Conservation (phyloP, 2,113 vertebrate species). For the Triplophysa dalaica region DNA sequence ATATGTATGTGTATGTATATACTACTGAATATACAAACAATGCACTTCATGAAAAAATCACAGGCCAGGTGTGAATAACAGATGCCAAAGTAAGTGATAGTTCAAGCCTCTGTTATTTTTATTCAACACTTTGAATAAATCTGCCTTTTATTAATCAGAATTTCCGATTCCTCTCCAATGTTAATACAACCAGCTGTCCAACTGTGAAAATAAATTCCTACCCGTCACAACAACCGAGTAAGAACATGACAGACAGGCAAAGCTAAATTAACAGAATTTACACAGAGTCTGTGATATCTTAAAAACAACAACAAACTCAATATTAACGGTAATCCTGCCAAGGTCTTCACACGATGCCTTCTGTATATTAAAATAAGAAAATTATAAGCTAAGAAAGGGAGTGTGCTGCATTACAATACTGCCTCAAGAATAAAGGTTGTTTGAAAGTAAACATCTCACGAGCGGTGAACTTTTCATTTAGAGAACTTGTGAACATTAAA, state of each 20-base stretch:
- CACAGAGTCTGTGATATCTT: neutral
- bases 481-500: no score
- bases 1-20: no score
- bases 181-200: slow-evolving; percentile 9
- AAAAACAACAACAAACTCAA: neutral
- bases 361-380: neutral
- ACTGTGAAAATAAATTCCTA: slow-evolving; percentile 14
- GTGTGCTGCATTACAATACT: no score
- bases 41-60: no score
- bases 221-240: neutral
- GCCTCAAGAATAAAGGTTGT: no score
- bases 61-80: neutral
- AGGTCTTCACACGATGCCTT: neutral
- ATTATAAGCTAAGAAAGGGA: no score
- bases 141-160: neutral
- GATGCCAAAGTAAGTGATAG: neutral
- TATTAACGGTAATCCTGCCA: neutral
- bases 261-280: neutral
- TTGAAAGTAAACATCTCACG: no score
- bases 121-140: neutral
- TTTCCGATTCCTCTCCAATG: neutral
- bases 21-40: no score
- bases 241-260: neutral
- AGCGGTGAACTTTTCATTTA: no score
- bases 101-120: neutral